A percentile compares a stretch with the other conserved stretches of the same genome.
Conservation (phyloP, 2,797 vertebrate genomes). For the Pogonophryne albipinna region DNA sequence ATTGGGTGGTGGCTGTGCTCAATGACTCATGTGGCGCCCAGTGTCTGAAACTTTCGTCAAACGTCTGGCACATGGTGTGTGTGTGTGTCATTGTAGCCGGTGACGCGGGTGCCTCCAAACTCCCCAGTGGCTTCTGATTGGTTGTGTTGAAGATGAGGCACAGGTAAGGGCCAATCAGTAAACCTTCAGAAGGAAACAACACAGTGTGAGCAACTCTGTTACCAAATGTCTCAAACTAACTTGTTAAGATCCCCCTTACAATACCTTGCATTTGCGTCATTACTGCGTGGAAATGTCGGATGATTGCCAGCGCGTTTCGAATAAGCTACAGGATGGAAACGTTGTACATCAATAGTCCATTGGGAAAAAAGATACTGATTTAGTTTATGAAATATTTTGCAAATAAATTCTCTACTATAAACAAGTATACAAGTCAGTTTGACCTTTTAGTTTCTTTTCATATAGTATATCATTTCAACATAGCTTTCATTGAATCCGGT, state of each 20-base stretch:
- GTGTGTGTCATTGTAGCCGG: constrained; percentile 82
- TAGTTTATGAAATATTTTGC: neutral
- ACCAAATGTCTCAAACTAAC: constrained; percentile 69
- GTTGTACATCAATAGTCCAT: constrained; percentile 37
- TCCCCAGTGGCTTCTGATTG: constrained; percentile 73
- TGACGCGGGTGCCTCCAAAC: constrained; percentile 82
- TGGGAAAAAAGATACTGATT: constrained; percentile 31
- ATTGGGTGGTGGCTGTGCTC: constrained; percentile 80
- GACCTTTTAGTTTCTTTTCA: neutral
- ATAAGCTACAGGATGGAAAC: constrained; percentile 54
- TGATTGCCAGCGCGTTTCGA: constrained; percentile 73
- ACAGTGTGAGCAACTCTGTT: constrained; percentile 71
- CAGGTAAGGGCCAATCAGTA: constrained; percentile 78
- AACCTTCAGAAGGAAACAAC: constrained; percentile 57
- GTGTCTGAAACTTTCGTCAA: constrained; percentile 84
- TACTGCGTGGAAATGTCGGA: constrained; percentile 62
- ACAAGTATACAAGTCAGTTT: neutral
- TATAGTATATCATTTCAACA: neutral
- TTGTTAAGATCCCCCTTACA: constrained; percentile 74
- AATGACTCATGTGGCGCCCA: constrained; percentile 82
- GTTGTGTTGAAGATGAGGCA: constrained; percentile 70
- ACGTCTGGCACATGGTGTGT: constrained; percentile 84
- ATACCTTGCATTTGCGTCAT: constrained; percentile 79
- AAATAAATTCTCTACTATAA: neutral
- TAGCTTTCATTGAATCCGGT: neutral